Base-by-base conservation (phyloP, 1,140 invertebrate species). In the Brachionus asplanchnoidis region DNA sequence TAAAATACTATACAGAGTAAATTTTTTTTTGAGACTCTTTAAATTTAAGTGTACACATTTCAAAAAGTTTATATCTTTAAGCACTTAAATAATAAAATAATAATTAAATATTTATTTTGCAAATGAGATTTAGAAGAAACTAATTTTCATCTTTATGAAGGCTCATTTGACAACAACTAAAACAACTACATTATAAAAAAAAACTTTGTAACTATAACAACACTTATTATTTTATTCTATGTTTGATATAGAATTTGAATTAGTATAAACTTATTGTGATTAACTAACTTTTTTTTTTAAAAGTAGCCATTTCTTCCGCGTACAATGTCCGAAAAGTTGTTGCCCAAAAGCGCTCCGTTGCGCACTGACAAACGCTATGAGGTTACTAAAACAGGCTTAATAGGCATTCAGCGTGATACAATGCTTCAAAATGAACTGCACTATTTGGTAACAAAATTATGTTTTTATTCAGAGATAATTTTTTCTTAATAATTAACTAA, bases 381-480 rank as follows among this genome's bases (percentile, higher is more conserved):
- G 3, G 9, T 17, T n/a, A 84, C 82, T n/a, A 84, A 84, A 68
- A 84, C 82, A 32, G 82, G 82, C 12, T 20, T 84, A 3, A 56
- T 68, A 14, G 82, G 82, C 36, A 26, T 44, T 20, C 65, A 84
- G 44, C 32, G 82, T 23, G 82, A 84, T 32, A 46, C 82, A 8
- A 84, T 84, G 82, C 65, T 84, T 46, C 65, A 73, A 84, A 84
- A 60, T 70, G 82, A 84, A 40, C 65, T 84, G 3, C 82, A 84
- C 20, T 42, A 50, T 70, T 40, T 84, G 20, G 82, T 84, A 84
- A 68, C 1, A 46, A 46, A 40, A 44, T 32, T 17, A 28, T 32
- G 17, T 68, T 66, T 65, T 17, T 23, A 32, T n/a, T 26, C 0
- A 66, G 20, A 46, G 20, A 20, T 11, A 65, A 7, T 60, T 68